Evolutionary conservation across 1,140 invertebrate genomes (phyloP), one percentile per base, ranked within the genome.

Genomic region (Diplogasteroides magnus): DNA sequence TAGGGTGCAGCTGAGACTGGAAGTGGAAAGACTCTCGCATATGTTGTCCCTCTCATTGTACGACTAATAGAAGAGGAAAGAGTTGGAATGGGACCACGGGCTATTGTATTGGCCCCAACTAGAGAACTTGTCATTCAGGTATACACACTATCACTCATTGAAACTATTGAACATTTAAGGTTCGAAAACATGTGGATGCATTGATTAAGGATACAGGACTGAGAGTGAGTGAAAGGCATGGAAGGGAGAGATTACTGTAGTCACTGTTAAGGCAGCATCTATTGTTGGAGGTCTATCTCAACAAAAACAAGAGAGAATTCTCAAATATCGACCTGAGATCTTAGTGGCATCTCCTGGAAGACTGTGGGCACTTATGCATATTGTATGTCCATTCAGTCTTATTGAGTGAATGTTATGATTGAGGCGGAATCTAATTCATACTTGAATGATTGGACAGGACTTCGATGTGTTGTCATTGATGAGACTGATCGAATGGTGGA

Each of bases 401-500:
- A 14, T 56, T 14, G 13, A 14, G n/a, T 56, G n/a, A n/a, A 11
- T 26, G 14, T 29, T n/a, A 55, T 55, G 6, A 25, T 48, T 55
- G n/a, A 70, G 56, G 31, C 72, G 11, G 59, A 85, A 80, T 79
- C 74, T 63, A 78, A 83, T 37, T 67, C 74, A 19, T 84, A 85
- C 74, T 61, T 86, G 67, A 72, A 72, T 19, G 78, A 83, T 27
- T 75, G 87, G n/a, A 74, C 77, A 2, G 59, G 76, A 27, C 73
- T 85, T 67, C 89, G 89, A 72, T 93, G 89, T 83, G 85, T 98
- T 67, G 94, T 92, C 0, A 91, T 99, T 70, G 97, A 99, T 84
- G 97, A 99, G 87, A 96, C 95, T 0, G 97, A 99, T 85, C 87
- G 96, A 76, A 98, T 99, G 94, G 86, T 97, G 23, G 95, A 98